These are phyloP conservation scores for Drosophila triauraria DNA, from an alignment of 1,140 invertebrate species.

Conservation along the genomic window DNA sequence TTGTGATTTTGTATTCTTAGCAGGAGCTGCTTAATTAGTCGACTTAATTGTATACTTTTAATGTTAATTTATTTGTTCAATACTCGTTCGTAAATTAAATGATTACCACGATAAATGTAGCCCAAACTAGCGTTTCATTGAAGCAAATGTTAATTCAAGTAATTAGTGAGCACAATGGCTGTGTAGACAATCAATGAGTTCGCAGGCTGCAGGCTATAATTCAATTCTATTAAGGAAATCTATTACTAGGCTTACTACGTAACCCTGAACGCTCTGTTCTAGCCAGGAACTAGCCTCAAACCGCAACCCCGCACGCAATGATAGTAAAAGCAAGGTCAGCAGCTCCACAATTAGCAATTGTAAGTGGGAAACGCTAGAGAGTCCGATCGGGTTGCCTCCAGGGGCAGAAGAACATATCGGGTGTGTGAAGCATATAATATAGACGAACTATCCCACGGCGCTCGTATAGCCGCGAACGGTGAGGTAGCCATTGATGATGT, in stretches of 20 bases:
- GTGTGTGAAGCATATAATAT: background rate
- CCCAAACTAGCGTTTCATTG: background rate
- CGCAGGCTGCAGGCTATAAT: too few relatives aligned
- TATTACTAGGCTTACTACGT: background rate
- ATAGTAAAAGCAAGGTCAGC: slow-evolving; percentile 26
- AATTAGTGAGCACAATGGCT: too few relatives aligned
- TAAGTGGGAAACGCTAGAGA: background rate
- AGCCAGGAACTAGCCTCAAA: slow-evolving; percentile 25
- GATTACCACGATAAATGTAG: background rate
- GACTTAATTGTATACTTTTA: slow-evolving; percentile 1
- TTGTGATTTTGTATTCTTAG: slow-evolving; percentile 20
- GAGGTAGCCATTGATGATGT: slow-evolving; percentile 95
- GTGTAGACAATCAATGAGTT: too few relatives aligned
- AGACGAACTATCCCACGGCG: slow-evolving; percentile 88
- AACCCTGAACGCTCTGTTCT: background rate
- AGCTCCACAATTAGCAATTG: slow-evolving; percentile 24
- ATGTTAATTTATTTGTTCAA: slow-evolving; percentile 12
- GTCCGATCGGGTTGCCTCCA: background rate
- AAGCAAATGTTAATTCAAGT: too few relatives aligned
- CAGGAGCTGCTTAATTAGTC: slow-evolving; percentile 14
- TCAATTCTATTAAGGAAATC: background rate
- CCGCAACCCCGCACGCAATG: slow-evolving; percentile 30
- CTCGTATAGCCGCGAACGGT: slow-evolving; percentile 93
- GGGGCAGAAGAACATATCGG: background rate
- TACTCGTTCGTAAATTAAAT: slow-evolving; percentile 8